These are phyloP conservation scores for Liopterus haemorrhoidalis DNA, from an alignment of 2,888 invertebrate genomes.

Conservation along the genomic window DNA sequence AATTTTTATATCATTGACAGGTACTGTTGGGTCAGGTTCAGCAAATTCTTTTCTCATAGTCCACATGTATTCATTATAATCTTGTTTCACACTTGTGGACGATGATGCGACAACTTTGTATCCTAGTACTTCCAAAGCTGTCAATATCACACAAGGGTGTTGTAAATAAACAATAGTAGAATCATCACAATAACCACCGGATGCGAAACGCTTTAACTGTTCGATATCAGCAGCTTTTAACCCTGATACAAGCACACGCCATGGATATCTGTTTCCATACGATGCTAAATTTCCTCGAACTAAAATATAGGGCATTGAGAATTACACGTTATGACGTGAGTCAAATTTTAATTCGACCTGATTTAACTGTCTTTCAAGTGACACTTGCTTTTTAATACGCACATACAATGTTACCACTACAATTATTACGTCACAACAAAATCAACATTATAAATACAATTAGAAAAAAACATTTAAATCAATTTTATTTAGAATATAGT, in stretches of 20 bases:
- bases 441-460: no score
- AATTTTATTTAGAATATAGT: no score
- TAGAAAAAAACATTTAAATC: no score
- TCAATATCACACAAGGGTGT: slow-evolving; percentile 81
- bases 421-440: no score
- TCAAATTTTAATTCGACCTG: not conserved
- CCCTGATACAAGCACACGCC: slow-evolving; percentile 82
- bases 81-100: slow-evolving; percentile 78
- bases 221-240: slow-evolving; percentile 78
- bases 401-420: no score
- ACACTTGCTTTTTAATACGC: slow-evolving; percentile 5
- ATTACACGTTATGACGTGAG: slow-evolving; percentile 10
- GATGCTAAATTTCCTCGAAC: slow-evolving; percentile 83
- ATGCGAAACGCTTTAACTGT: slow-evolving; percentile 75
- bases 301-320: slow-evolving; percentile 80
- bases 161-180: slow-evolving; percentile 80
- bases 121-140: slow-evolving; percentile 80
- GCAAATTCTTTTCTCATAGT: slow-evolving; percentile 86
- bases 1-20: slow-evolving; percentile 35
- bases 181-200: slow-evolving; percentile 78
- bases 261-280: slow-evolving; percentile 79
- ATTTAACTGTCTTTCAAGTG: slow-evolving; percentile 17
- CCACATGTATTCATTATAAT: slow-evolving; percentile 90
- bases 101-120: slow-evolving; percentile 85
- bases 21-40: slow-evolving; percentile 67